Base-by-base conservation (phyloP, 1,140 invertebrate species). In the Coenobita brevimanus region DNA sequence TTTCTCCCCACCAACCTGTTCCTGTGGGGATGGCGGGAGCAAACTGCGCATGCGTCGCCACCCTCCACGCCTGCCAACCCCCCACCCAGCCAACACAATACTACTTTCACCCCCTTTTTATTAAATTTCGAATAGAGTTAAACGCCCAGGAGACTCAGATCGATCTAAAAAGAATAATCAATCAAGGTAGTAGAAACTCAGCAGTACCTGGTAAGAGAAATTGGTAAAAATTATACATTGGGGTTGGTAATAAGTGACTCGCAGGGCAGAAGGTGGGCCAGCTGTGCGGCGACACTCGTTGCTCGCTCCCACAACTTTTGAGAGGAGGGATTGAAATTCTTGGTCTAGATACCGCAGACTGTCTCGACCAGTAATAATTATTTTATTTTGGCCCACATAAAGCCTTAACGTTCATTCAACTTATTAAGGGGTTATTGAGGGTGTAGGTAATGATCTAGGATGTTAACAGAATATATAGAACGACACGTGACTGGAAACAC, bases 241-340 rank as follows among this genome's bases (percentile, higher is more conserved):
- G n/a, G 82, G 82, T 85, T 85, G 82, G 82, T 46, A 85, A 24
- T n/a, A 54, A 13, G 82, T 85, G 73, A 85, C 71, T 41, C 54
- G 82, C 46, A 36, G 71, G 82, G 82, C 17, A 46, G 73, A 75
- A 85, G 54, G 17, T 46, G 6, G n/a, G 17, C 33, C 41, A 27
- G 6, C 41, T 2, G 82, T 4, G 67, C 41, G 82, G 82, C 73
- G 76, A 85, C 17, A 30, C 36, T 41, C 36, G 36, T 41, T 71
- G n/a, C 82, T 75, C 46, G 75, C 54, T 54, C 67, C 62, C 69
- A 76, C 82, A 85, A 85, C 82, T 85, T 85, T 82, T 82, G 80
- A 76, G 82, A 33, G 82, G 36, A 54, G 33, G 82, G 82, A 85
- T 85, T 85, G 82, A 85, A 85, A 85, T 85, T 85, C 69, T 85